Evolutionary conservation across 2,113 vertebrate species (phyloP).

Genomic region (Anguilla rostrata): DNA sequence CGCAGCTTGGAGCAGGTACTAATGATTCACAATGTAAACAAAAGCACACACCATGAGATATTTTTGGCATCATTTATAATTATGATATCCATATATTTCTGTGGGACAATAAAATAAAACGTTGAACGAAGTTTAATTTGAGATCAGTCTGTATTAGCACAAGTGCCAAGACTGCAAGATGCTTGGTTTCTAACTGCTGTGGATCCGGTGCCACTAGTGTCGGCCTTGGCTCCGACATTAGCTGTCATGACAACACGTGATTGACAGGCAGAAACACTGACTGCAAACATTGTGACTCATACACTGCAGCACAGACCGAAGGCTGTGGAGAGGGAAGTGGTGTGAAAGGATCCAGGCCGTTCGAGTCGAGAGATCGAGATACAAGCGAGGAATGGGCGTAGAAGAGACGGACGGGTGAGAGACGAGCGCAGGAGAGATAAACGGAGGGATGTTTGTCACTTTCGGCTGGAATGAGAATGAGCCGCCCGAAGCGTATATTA

Average conservation of each 20-base stretch:
- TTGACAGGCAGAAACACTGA: neutral
- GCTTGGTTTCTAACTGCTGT: neutral
- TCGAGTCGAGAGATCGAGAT: neutral
- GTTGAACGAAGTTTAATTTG: neutral
- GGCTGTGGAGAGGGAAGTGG: neutral
- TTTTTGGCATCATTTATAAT: neutral
- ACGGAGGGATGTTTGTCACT: neutral
- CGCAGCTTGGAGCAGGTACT: neutral
- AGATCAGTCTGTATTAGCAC: neutral
- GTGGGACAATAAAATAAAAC: neutral
- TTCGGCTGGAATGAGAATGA: neutral
- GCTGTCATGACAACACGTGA: constrained; percentile 2
- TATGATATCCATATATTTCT: neutral
- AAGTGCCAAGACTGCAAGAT: neutral
- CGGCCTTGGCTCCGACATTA: neutral
- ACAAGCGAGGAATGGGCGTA: neutral
- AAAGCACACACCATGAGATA: neutral
- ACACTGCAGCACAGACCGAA: neutral
- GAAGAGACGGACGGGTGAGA: too few species aligned
- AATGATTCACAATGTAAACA: neutral
- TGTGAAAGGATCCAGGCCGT: neutral
- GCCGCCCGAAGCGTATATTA: too few species aligned
- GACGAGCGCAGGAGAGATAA: neutral
- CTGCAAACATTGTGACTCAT: neutral
- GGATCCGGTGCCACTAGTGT: neutral